Conservation (phyloP, 2,113 vertebrate species). For the Odontophorus gujanensis region DNA sequence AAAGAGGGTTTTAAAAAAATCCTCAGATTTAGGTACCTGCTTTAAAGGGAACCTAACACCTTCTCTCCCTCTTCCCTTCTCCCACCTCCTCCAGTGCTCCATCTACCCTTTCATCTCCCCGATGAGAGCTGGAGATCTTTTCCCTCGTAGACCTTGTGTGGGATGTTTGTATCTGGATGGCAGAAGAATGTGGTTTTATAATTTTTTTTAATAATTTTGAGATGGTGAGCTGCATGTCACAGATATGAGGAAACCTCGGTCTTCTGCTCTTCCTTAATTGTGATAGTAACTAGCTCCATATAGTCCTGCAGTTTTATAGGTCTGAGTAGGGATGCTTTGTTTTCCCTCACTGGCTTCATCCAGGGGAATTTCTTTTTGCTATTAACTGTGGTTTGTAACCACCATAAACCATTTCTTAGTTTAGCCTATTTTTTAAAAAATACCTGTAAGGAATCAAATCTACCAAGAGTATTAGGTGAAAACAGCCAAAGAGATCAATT, state of each 20-base stretch:
- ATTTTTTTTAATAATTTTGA: conserved; percentile 28
- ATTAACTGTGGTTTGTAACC: conserved; percentile 19
- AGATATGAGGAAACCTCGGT: background rate
- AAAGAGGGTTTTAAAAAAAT: conserved; percentile 77
- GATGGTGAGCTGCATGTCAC: conserved; percentile 36
- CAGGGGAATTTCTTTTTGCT: background rate
- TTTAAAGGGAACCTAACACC: conserved; percentile 77
- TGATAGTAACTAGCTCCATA: background rate
- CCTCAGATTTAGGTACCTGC: conserved; percentile 76
- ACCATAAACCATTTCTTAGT: conserved; percentile 20
- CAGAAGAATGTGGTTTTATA: conserved; percentile 70
- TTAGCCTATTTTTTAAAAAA: conserved; percentile 25
- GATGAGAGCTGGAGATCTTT: conserved; percentile 77
- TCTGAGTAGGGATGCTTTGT: background rate
- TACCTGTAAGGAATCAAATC: conserved; percentile 66
- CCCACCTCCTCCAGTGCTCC: conserved; percentile 71
- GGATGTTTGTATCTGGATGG: conserved; percentile 77
- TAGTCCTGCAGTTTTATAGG: background rate
- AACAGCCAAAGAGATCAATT: conserved; percentile 71
- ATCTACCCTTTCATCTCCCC: conserved; percentile 73
- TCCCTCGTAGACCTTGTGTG: conserved; percentile 71
- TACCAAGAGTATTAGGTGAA: conserved; percentile 65
- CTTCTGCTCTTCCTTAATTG: background rate
- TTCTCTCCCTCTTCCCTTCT: conserved; percentile 20
- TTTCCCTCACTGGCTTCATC: background rate